phyloP scores from a whole-genome alignment of 92 coral and sea anemone species.

The Heteractis magnifica region DNA sequence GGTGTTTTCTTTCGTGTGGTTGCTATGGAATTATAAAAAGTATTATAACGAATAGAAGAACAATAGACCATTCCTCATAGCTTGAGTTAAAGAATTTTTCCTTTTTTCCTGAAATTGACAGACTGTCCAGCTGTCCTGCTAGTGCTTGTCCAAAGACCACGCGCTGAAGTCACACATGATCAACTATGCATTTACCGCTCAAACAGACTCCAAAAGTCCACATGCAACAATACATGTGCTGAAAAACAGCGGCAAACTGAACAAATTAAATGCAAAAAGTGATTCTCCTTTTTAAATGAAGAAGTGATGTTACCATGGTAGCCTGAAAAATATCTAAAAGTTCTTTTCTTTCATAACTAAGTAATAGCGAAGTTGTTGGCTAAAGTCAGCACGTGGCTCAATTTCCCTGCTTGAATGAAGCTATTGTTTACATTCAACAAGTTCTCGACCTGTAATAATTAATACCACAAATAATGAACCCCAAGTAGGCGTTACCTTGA shows the following conservation, averaged over 20 bases:
- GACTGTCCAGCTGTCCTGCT: conserved; percentile 23
- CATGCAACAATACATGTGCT: neutral
- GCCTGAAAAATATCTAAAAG: neutral
- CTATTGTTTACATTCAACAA: conserved; percentile 16
- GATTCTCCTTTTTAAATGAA: neutral
- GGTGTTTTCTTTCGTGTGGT: conserved; percentile 13
- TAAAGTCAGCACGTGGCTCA: conserved; percentile 11
- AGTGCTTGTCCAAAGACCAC: conserved; percentile 7
- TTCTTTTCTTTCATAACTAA: neutral
- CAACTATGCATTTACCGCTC: neutral
- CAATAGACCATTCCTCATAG: conserved; percentile 12
- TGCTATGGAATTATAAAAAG: conserved; percentile 16
- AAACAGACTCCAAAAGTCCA: neutral
- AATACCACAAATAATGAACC: conserved; percentile 9
- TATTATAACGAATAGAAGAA: neutral
- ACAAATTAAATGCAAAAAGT: neutral
- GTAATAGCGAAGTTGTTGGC: neutral
- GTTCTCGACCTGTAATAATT: conserved; percentile 7
- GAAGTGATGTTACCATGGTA: neutral
- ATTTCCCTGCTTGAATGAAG: neutral
- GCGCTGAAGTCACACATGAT: conserved; percentile 31
- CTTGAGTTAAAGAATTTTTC: neutral
- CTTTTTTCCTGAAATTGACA: conserved; percentile 11
- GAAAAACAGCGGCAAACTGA: neutral
- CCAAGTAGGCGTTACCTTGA: conserved; percentile 31